Evolutionary conservation across 2,797 vertebrate species (phyloP), one percentile per base, ranked within the genome.

Genomic region (Falco naumanni): DNA sequence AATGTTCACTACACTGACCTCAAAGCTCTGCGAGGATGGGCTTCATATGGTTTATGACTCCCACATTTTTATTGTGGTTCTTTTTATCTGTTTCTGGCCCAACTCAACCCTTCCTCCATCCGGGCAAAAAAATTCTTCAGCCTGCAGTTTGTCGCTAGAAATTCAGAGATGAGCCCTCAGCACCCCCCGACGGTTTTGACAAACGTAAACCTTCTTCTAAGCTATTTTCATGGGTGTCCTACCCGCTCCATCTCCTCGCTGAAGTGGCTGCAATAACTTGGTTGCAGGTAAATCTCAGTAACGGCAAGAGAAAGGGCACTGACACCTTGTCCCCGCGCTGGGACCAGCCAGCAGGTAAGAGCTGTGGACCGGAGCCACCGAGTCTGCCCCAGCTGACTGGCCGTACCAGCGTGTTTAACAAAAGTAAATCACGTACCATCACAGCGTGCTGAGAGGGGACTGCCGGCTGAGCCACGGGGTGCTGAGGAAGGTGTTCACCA

Each of bases 381-480:
- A 16, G 54, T 43, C 70, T 75, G 69, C 41, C 39, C 47, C 3
- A 4, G 50, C 57, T 65, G 64, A 48, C 64, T n/a, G 79, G 64
- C 43, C 54, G 26, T 18, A 63, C 5, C 33, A 48, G 48, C 3
- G 68, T 1, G 1, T 48, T 76, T 22, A 81, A 75, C 51, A 70
- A 19, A 89, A 45, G 34, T 6, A 50, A 43, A 71, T 11, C 72
- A 97, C 98, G 20, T 97, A 99, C 99, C 99, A 98, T 98, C 60
- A 97, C 61, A 48, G 98, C 85, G 88, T 98, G 98, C 97, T 98
- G 98, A 93, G 98, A 98, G 97, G 98, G 98, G 94, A 98, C 97
- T 45, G 98, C 96, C 76, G 98, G 98, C 91, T 98, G 98, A 70
- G 98, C 97, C 90, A 98, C 81, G 34, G 97, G 98, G 86, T 97